Percentiles rank a stretch among this genome's conserved stretches.
Conservation (phyloP, 30 jellyfish, hydroid and myxozoan genomes). For the Hydra vulgaris region DNA sequence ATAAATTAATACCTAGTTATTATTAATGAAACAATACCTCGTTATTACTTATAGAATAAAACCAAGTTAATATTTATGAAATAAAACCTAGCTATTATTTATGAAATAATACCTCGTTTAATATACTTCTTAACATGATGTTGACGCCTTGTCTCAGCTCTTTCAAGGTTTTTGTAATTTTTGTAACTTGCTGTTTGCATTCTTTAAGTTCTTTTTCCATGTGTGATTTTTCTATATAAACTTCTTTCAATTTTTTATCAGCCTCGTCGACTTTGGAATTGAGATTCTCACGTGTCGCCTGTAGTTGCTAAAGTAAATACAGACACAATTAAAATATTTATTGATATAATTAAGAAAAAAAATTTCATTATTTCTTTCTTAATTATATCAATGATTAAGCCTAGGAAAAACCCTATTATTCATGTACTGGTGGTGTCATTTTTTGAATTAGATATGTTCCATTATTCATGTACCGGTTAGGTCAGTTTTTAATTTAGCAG, state of each 20-base stretch:
- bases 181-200: conserved; percentile 12
- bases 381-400: too few relatives aligned
- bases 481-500: too few relatives aligned
- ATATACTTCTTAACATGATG: conserved; percentile 58
- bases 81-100: not conserved
- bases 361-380: too few relatives aligned
- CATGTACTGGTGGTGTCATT: too few relatives aligned
- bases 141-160: conserved; percentile 65
- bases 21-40: not conserved
- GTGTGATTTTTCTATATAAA: conserved; percentile 29
- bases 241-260: conserved; percentile 10
- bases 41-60: not conserved
- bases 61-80: not conserved
- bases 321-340: not conserved
- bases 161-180: conserved; percentile 25
- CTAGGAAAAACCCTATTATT: too few relatives aligned
- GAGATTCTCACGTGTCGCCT: conserved; percentile 30
- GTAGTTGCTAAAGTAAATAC: conserved; percentile 23
- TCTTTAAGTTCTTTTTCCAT: conserved; percentile 32
- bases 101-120: conserved; percentile 39
- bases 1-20: too few relatives aligned
- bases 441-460: too few relatives aligned
- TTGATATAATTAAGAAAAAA: too few relatives aligned
- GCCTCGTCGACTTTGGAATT: conserved; percentile 36
- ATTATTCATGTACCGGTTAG: too few relatives aligned